phyloP scores from a whole-genome alignment of 1,140 invertebrate species.

The Bombus sibiricus region DNA sequence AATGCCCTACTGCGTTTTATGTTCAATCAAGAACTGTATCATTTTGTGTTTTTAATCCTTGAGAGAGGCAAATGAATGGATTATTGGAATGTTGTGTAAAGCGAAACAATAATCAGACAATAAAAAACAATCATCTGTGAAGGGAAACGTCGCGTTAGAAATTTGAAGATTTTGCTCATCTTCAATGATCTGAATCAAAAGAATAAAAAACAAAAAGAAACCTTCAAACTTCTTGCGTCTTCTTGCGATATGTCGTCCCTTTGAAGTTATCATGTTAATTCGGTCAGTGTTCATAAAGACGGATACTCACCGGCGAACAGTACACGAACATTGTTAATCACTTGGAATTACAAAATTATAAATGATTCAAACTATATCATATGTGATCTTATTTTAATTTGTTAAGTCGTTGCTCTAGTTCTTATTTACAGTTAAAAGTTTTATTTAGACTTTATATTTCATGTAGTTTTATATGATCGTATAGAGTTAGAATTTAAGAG shows the following conservation, averaged over 20 bases:
- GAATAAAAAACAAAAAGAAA: neutral
- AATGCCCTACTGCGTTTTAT: neutral
- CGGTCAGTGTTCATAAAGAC: too few relatives aligned
- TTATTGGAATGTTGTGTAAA: neutral
- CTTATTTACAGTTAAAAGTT: too few relatives aligned
- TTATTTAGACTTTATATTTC: too few relatives aligned
- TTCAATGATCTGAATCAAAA: neutral
- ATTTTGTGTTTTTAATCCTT: conserved; percentile 22
- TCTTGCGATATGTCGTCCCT: neutral
- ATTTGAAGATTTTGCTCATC: neutral
- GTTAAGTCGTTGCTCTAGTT: too few relatives aligned
- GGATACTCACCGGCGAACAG: too few relatives aligned
- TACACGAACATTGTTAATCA: too few relatives aligned
- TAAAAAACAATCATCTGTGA: conserved; percentile 9
- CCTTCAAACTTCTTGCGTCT: neutral
- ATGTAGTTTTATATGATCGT: too few relatives aligned
- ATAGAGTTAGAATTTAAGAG: too few relatives aligned
- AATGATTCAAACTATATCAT: too few relatives aligned
- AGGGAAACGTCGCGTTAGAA: neutral
- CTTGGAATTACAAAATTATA: too few relatives aligned
- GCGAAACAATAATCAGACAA: conserved; percentile 23
- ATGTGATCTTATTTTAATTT: too few relatives aligned
- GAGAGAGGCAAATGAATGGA: neutral
- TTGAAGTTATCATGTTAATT: neutral
- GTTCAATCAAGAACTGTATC: neutral